A percentile compares a stretch with the other conserved stretches of the same genome.
Conservation (phyloP, 2,113 vertebrate genomes). For the Leucosticte australis region DNA sequence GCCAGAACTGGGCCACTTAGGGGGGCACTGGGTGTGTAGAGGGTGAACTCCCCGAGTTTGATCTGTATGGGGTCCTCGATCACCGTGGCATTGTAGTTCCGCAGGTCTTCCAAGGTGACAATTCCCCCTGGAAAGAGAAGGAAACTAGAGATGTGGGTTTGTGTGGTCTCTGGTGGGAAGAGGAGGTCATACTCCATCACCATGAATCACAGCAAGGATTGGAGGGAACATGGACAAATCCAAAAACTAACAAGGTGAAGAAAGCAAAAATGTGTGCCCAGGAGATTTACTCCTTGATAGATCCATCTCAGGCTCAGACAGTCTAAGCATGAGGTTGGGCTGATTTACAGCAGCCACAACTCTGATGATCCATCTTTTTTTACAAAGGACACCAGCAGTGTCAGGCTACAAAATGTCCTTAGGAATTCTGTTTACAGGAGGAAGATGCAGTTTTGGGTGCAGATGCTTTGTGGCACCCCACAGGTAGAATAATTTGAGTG, state of each 20-base stretch:
- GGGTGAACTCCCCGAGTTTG: slow-evolving; percentile 76
- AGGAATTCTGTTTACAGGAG: not conserved
- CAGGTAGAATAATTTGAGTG: not conserved
- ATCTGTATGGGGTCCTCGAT: slow-evolving; percentile 78
- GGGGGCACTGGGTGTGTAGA: slow-evolving; percentile 83
- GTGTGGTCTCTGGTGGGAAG: not conserved
- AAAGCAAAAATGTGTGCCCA: not conserved
- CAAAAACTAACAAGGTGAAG: not conserved
- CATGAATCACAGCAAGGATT: not conserved
- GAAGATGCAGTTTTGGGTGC: not conserved
- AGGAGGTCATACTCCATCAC: not conserved
- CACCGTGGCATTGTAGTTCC: slow-evolving; percentile 77
- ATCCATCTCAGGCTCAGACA: not conserved
- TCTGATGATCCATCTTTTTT: not conserved
- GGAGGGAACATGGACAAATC: not conserved
- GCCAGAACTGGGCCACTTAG: slow-evolving; percentile 89
- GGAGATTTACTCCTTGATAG: not conserved
- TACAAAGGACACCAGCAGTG: not conserved
- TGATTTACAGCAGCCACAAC: not conserved
- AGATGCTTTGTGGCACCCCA: not conserved
- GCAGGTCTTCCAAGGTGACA: slow-evolving; percentile 85
- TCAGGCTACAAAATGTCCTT: not conserved
- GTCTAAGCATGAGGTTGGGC: not conserved
- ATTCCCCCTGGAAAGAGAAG: slow-evolving; percentile 84
- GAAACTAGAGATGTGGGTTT: not conserved